phyloP scores from a whole-genome alignment of 2,797 vertebrate species.

The Bradypodion pumilum region DNA sequence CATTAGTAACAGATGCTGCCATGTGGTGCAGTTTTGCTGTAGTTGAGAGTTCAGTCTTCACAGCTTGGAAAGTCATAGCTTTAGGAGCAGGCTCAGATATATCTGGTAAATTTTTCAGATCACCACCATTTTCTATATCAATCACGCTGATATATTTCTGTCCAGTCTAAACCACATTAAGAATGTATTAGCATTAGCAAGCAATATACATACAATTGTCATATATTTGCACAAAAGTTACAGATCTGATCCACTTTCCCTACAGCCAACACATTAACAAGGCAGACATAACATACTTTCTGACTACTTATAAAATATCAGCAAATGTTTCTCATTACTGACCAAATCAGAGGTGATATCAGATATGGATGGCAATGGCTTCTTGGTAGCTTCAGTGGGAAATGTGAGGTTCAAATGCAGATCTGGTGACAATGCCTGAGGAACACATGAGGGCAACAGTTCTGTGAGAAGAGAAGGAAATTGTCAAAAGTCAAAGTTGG shows the following conservation, averaged over 20 bases:
- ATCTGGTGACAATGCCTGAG: conserved; percentile 62
- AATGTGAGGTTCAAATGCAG: conserved; percentile 63
- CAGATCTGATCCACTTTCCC: background rate
- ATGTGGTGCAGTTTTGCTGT: conserved; percentile 76
- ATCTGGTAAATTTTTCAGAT: conserved; percentile 68
- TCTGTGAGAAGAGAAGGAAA: conserved; percentile 68
- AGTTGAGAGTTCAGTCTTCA: conserved; percentile 63
- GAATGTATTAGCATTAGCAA: conserved; percentile 13
- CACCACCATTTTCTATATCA: conserved; percentile 80
- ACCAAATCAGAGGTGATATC: conserved; percentile 55
- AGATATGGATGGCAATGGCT: conserved; percentile 33
- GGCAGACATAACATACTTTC: background rate
- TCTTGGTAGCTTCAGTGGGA: conserved; percentile 51
- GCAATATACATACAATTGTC: background rate
- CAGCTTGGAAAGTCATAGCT: background rate
- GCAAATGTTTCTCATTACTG: conserved; percentile 40
- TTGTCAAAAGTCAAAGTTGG: conserved; percentile 27
- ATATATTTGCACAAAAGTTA: background rate
- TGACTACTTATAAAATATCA: conserved; percentile 1
- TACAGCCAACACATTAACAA: background rate
- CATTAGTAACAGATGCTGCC: conserved; percentile 71
- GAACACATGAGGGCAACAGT: conserved; percentile 25
- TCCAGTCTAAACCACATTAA: conserved; percentile 63
- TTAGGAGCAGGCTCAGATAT: conserved; percentile 43
- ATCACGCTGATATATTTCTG: conserved; percentile 80